Evolutionary conservation across 2,113 vertebrate genomes (phyloP).

Genomic region (Antechinus flavipes): DNA sequence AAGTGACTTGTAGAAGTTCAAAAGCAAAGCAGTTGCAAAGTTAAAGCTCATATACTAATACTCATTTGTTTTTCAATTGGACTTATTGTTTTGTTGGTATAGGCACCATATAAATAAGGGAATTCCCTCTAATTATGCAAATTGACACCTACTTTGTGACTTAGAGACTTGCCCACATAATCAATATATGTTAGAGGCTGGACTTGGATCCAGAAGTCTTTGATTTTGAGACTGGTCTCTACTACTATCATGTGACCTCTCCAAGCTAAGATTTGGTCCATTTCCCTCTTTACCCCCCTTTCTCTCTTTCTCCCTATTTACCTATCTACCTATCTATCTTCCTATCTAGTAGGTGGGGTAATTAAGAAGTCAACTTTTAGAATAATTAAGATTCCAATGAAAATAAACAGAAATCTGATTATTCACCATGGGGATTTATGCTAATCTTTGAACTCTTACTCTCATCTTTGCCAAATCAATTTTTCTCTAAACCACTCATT

Average conservation of each 20-base stretch:
- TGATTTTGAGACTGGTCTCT: background rate
- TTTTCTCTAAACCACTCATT: constrained; percentile 4
- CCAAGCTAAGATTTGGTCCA: background rate
- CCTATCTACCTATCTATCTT: background rate
- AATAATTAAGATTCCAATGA: constrained; percentile 14
- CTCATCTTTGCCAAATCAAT: constrained; percentile 34
- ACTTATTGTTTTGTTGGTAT: background rate
- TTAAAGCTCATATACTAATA: background rate
- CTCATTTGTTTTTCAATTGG: background rate
- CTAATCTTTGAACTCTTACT: background rate
- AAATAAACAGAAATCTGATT: constrained; percentile 26
- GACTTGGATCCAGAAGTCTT: background rate
- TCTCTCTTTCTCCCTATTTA: background rate
- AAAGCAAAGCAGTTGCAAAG: constrained; percentile 13
- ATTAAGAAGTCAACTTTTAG: background rate
- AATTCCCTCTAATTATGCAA: background rate
- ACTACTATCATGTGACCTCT: background rate
- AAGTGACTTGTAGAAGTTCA: background rate
- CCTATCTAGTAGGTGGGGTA: background rate
- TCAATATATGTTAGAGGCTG: background rate
- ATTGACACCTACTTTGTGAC: background rate
- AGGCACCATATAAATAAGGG: background rate
- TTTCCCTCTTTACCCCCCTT: background rate
- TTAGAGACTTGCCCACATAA: background rate
- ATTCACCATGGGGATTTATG: background rate